Base-by-base conservation (phyloP, 2,797 vertebrate species). In the Hypotaenidia philippensis region DNA sequence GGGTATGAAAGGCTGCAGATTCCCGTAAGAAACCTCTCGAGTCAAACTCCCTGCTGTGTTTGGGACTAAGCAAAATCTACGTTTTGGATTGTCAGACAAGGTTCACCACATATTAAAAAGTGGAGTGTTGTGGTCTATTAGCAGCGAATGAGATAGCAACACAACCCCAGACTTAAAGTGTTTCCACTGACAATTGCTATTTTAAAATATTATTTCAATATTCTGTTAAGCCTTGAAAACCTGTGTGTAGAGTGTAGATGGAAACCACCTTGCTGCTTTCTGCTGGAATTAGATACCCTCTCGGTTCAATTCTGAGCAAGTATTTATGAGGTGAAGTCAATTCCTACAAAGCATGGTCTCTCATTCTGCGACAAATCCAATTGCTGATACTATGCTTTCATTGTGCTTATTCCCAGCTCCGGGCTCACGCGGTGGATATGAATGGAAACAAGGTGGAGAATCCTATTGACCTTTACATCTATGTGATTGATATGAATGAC, bases 381-480 rank as follows among this genome's bases (percentile, higher is more conserved):
- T 71, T 85, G 86, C 89, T 97, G 87, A 97, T 63, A 10, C 3
- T 85, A 22, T 89, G 68, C 89, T 95, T 52, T 71, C 49, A 9
- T 55, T 96, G 75, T 97, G 89, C 94, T 95, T 92, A 9, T 95
- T 93, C 90, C 64, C 98, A 99, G 99, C 98, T 99, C 69, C 97
- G 99, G 61, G 99, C 99, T 56, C 99, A 99, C 7, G 99, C 99
- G 0, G 99, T 99, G 93, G 99, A 99, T 96, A 99, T 99, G 99
- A 99, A 99, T 13, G 99, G 99, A 20, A 99, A 99, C 98, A 99
- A 99, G 97, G 99, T 99, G 87, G 99, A 99, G 98, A 99, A 99
- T 95, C 99, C 99, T 40, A 99, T 99, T 50, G 99, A 99, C 97
- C 98, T 99, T 69, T 99, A 99, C 97, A 99, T 99, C 98, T 99